These are phyloP conservation scores for Falcaria lacertinaria DNA, from an alignment of 2,888 invertebrate species.

Conservation along the genomic window DNA sequence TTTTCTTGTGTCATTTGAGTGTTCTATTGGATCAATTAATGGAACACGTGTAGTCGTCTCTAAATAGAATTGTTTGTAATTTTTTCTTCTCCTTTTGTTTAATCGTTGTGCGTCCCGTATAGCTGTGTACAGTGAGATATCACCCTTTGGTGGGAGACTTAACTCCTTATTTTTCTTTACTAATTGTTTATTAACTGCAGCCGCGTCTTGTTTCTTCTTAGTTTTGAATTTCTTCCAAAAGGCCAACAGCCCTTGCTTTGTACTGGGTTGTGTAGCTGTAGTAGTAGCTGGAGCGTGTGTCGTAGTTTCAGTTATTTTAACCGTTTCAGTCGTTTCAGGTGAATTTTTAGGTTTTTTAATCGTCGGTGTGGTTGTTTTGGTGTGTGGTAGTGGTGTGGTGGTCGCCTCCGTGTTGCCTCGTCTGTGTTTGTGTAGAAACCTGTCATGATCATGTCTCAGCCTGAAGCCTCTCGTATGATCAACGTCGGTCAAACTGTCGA, in stretches of 20 bases:
- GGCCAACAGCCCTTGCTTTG: slow-evolving; percentile 11
- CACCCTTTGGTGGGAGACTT: slow-evolving; percentile 1
- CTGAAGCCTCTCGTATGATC: slow-evolving; percentile 17
- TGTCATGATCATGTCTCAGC: slow-evolving; percentile 20
- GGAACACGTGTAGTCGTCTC: slow-evolving; percentile 9
- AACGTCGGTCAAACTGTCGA: slow-evolving; percentile 26
- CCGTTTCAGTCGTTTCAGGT: background rate
- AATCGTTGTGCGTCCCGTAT: background rate
- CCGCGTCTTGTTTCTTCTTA: slow-evolving; percentile 8
- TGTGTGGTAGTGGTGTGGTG: background rate
- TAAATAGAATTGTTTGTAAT: background rate
- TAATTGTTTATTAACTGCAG: too few species aligned
- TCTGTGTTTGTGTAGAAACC: slow-evolving; percentile 17
- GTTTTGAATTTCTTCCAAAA: slow-evolving; percentile 29
- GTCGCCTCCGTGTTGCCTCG: slow-evolving; percentile 10
- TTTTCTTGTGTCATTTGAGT: background rate
- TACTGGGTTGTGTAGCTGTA: background rate
- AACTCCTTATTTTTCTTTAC: too few species aligned
- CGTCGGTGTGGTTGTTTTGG: background rate
- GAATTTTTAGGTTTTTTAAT: slow-evolving; percentile 1
- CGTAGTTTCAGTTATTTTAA: background rate
- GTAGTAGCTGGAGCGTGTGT: slow-evolving; percentile 1
- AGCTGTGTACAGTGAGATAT: slow-evolving; percentile 5
- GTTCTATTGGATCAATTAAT: too few species aligned
- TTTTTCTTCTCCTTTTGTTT: slow-evolving; percentile 1